phyloP scores from a whole-genome alignment of 37 sponge, comb jelly and placozoan genomes.

The Amphimedon queenslandica region DNA sequence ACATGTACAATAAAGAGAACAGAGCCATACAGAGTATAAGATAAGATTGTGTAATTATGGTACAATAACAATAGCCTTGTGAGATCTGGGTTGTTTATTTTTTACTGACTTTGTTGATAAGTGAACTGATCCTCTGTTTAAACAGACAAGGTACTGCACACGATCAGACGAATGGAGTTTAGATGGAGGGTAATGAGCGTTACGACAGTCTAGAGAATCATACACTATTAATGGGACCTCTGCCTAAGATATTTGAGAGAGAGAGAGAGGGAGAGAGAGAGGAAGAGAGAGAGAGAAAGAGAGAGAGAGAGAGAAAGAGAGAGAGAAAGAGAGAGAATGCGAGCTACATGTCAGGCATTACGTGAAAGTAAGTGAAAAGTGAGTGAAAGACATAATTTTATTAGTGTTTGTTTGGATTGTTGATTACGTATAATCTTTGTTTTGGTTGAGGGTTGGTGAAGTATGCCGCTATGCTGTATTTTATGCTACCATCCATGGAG shows the following conservation, averaged over 20 bases:
- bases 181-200: background rate
- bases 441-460: background rate
- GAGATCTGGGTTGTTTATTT: too few relatives aligned
- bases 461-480: background rate
- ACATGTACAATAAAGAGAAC: too few relatives aligned
- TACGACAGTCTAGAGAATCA: conserved; percentile 22
- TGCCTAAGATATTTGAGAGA: conserved; percentile 22
- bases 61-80: too few relatives aligned
- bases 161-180: conserved; percentile 4
- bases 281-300: background rate
- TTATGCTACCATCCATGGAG: background rate
- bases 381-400: background rate
- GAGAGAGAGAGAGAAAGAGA: conserved; percentile 3
- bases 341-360: background rate
- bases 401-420: too few relatives aligned
- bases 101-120: conserved; percentile 27
- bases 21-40: too few relatives aligned
- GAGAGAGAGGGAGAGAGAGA: background rate
- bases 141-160: conserved; percentile 61
- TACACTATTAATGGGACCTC: conserved; percentile 41
- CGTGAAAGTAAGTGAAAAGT: background rate
- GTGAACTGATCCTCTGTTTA: conserved; percentile 34
- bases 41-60: too few relatives aligned
- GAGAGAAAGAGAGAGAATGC: conserved; percentile 8
- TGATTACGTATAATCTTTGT: background rate